Percentiles rank a stretch among this genome's conserved stretches.
Conservation (phyloP, 2,113 vertebrate species). For the Nasalis larvatus region DNA sequence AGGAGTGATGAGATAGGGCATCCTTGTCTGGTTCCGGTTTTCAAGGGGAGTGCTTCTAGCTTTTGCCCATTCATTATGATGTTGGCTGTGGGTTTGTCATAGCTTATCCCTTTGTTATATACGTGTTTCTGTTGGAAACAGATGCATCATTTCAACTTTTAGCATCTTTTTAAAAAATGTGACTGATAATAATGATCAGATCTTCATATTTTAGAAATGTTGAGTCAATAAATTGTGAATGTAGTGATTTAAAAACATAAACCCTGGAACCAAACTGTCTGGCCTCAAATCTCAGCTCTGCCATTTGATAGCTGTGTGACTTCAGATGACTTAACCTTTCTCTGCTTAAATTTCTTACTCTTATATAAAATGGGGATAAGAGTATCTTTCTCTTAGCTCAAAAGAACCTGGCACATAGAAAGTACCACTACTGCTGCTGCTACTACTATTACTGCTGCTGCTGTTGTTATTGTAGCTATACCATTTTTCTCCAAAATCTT, state of each 20-base stretch:
- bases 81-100: no score
- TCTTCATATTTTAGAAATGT: neutral
- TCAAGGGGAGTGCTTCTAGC: no score
- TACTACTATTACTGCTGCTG: neutral
- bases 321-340: neutral
- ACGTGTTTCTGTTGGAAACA: slow-evolving; percentile 31
- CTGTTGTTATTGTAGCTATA: neutral
- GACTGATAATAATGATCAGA: neutral
- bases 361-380: neutral
- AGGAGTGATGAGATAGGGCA: no score
- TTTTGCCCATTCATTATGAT: no score
- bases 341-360: neutral
- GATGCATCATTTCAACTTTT: neutral
- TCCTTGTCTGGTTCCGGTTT: no score
- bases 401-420: neutral
- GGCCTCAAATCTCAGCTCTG: neutral
- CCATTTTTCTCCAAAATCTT: neutral
- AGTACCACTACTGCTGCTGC: neutral
- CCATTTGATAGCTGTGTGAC: neutral
- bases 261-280: neutral
- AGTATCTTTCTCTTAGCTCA: neutral
- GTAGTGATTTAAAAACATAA: neutral
- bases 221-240: neutral
- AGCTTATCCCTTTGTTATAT: neutral
- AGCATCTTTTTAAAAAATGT: neutral